phyloP scores from a whole-genome alignment of 37 sponge, comb jelly and placozoan genomes.

The Lycopodina hypogea region DNA sequence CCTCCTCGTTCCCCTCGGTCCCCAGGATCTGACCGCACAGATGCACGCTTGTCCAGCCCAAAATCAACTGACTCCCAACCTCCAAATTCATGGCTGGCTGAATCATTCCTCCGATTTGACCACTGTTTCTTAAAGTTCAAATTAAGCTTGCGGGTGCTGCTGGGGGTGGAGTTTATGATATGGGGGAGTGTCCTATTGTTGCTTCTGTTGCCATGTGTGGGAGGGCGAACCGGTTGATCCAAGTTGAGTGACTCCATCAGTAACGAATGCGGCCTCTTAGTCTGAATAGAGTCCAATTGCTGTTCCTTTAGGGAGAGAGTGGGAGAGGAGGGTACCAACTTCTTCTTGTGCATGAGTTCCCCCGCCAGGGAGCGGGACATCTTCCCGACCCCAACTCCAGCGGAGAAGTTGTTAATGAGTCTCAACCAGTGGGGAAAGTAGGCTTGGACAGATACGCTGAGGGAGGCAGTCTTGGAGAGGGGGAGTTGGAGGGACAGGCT shows the following conservation, averaged over 20 bases:
- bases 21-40: constrained; percentile 43
- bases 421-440: constrained; percentile 34
- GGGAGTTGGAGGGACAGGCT: constrained; percentile 22
- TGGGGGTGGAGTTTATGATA: background rate
- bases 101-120: background rate
- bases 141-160: background rate
- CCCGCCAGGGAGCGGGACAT: background rate
- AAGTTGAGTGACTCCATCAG: constrained; percentile 44
- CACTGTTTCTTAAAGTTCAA: background rate
- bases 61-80: background rate
- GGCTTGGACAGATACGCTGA: constrained; percentile 17
- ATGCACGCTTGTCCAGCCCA: constrained; percentile 26
- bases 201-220: too few relatives aligned
- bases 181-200: background rate
- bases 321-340: too few relatives aligned
- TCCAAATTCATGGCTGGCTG: background rate
- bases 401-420: constrained; percentile 36
- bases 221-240: background rate
- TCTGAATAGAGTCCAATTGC: background rate
- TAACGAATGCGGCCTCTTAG: background rate
- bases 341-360: too few relatives aligned
- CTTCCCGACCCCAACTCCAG: too few relatives aligned
- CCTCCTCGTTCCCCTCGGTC: background rate
- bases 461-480: background rate
- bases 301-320: background rate